A percentile compares a stretch with the other conserved stretches of the same genome.
Conservation (phyloP, 2,888 invertebrate genomes). For the Volucella zonaria region DNA sequence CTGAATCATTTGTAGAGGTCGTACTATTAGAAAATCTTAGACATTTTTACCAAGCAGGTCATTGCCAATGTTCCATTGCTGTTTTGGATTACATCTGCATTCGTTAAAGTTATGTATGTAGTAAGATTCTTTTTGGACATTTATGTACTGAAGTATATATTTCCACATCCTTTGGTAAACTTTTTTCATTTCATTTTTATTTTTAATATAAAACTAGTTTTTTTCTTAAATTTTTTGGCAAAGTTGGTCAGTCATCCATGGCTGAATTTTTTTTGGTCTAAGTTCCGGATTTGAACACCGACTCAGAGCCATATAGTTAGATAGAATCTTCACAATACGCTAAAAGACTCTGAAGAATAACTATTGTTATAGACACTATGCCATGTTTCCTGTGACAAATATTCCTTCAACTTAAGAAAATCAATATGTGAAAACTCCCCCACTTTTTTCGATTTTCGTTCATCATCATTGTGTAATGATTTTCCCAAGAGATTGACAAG, state of each 20-base stretch:
- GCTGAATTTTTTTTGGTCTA: not conserved
- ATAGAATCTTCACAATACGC: not conserved
- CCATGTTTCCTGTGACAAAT: not conserved
- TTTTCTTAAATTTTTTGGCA: not conserved
- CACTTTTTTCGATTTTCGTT: too few species aligned
- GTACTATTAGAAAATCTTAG: not conserved
- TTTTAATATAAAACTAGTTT: conserved; percentile 4
- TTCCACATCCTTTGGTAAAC: too few species aligned
- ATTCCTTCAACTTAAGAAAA: not conserved
- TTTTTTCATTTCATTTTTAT: not conserved
- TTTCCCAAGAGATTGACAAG: too few species aligned
- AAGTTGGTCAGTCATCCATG: conserved; percentile 1
- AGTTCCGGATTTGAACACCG: not conserved
- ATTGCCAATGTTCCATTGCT: conserved; percentile 1
- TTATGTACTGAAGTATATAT: too few species aligned
- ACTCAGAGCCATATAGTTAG: not conserved
- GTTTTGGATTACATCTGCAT: conserved; percentile 1
- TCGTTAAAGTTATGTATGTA: too few species aligned
- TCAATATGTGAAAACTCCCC: too few species aligned
- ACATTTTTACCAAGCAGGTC: conserved; percentile 6
- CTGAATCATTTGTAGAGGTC: not conserved
- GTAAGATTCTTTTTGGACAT: too few species aligned
- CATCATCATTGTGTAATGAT: too few species aligned
- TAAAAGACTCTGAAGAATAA: not conserved
- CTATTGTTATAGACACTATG: not conserved